phyloP scores from a whole-genome alignment of 2,888 invertebrate genomes.

The Cristatella mucedo region DNA sequence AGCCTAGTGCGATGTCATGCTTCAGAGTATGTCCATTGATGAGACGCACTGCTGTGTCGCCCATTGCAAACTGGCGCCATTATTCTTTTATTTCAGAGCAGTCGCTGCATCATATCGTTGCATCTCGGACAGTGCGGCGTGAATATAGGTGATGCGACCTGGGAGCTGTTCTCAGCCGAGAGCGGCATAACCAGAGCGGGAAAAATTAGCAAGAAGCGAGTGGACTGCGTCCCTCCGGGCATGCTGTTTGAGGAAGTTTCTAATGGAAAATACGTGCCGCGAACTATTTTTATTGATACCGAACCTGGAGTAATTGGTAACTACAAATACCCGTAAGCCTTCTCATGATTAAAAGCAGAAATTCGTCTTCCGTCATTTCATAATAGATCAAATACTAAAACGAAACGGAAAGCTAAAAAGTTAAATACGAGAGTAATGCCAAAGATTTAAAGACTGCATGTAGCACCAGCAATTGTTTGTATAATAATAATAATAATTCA shows the following conservation, averaged over 20 bases:
- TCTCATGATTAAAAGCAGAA: not conserved
- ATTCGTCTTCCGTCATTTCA: too few relatives aligned
- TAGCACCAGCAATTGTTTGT: too few relatives aligned
- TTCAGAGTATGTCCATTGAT: too few relatives aligned
- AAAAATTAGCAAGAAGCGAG: not conserved
- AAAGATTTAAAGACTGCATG: too few relatives aligned
- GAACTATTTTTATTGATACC: conserved; percentile 5
- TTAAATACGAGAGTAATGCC: too few relatives aligned
- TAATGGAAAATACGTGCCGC: conserved; percentile 8
- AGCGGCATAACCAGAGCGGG: conserved; percentile 8
- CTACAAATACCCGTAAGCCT: not conserved
- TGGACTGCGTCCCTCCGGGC: not conserved
- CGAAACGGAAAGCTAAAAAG: too few relatives aligned
- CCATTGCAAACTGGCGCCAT: too few relatives aligned
- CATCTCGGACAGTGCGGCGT: conserved; percentile 11
- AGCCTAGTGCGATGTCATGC: too few relatives aligned
- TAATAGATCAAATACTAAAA: too few relatives aligned
- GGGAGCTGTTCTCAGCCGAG: conserved; percentile 11
- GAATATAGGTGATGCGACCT: conserved; percentile 8
- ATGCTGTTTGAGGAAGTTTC: conserved; percentile 3
- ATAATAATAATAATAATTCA: too few relatives aligned
- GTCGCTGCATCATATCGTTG: conserved; percentile 4
- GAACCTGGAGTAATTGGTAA: conserved; percentile 7
- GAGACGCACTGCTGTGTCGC: too few relatives aligned
- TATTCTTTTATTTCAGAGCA: too few relatives aligned